Base-by-base conservation (phyloP, 1,140 invertebrate genomes). In the Drosophila cardini region DNA sequence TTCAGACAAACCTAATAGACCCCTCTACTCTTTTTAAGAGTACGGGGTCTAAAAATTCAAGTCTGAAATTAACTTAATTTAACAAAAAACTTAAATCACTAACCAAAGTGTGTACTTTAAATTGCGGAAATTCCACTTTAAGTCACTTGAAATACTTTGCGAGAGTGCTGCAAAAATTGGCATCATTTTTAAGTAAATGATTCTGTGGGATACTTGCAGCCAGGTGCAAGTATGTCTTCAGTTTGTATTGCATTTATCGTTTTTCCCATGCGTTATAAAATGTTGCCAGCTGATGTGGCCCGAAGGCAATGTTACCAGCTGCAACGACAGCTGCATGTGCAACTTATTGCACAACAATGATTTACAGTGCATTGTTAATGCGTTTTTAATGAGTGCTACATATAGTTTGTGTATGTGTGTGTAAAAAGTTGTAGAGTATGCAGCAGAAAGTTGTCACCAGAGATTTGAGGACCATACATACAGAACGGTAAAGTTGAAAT, bases 351-450 rank as follows among this genome's bases (percentile, higher is more conserved):
- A 76, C 82, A 78, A 82, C 77, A 76, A 82, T 86, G 83, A 76
- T 87, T 86, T 87, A 76, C 83, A 82, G 73, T 82, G 69, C 79
- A 87, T 87, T 76, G 72, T 82, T 87, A 87, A 87, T 87, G 83
- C 83, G 83, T 87, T 87, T 87, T 87, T 87, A 87, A 87, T 87
- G 83, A 87, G 84, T 60, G 74, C 46, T 64, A 71, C 74, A 75
- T 69, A 60, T 61, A 65, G 13, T 48, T 8, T 62, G 9, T 10
- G 7, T 21, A 16, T 30, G 6, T 16, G 71, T 72, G 60, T 61
- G 8, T 7, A 38, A 55, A 55, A 55, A 55, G 52, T 55, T 55
- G 34, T 76, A 45, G 57, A 58, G 71, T 68, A 61, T 78, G 79
- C 79, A 74, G 74, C 79, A 46, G 62, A 81, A 86, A 86, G 67